phyloP scores from a whole-genome alignment of 2,888 invertebrate species.

The Pomacea canaliculata region DNA sequence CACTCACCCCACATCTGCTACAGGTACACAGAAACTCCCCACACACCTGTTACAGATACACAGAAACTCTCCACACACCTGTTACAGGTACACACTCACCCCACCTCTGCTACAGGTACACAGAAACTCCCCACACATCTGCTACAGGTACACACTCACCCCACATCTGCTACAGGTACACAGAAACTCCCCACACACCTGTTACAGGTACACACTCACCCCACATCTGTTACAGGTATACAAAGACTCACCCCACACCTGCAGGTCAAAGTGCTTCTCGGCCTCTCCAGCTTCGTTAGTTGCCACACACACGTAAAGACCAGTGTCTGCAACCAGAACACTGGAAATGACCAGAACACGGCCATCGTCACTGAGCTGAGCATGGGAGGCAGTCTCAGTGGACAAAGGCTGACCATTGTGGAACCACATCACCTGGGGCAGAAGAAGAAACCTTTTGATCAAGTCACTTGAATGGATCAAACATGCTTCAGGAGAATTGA shows the following conservation, averaged over 20 bases:
- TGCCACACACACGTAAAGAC: slow-evolving; percentile 70
- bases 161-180: slow-evolving; percentile 47
- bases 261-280: slow-evolving; percentile 55
- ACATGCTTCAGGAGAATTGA: background rate
- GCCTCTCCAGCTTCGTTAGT: slow-evolving; percentile 71
- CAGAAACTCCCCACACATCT: too few species aligned
- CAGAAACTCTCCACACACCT: background rate
- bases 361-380: slow-evolving; percentile 48
- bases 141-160: slow-evolving; percentile 46
- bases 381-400: slow-evolving; percentile 37
- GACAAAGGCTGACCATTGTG: slow-evolving; percentile 51
- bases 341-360: slow-evolving; percentile 53
- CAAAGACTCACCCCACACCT: slow-evolving; percentile 60
- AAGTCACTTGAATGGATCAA: background rate
- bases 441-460: background rate
- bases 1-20: too few species aligned
- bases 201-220: too few species aligned
- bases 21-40: background rate
- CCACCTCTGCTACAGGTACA: too few species aligned
- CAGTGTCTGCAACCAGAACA: slow-evolving; percentile 52
- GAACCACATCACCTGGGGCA: slow-evolving; percentile 57
- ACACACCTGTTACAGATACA: background rate
- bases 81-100: too few species aligned
- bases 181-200: too few species aligned
- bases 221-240: background rate